Evolutionary conservation across 1,140 invertebrate genomes (phyloP).

Genomic region (Diabrotica virgifera): DNA sequence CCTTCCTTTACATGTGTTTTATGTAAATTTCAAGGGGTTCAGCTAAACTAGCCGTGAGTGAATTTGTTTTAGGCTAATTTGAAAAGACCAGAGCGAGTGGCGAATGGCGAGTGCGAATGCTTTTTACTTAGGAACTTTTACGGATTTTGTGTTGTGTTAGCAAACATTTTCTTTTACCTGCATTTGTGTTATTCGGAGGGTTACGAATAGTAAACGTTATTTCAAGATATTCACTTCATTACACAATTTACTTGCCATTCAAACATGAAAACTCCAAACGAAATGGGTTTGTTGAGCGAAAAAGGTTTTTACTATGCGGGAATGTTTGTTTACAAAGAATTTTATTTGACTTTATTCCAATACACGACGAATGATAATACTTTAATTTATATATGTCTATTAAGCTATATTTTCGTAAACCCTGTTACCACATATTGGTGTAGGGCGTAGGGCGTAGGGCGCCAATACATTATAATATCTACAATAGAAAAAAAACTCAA

Average conservation of each 20-base stretch:
- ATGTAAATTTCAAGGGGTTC: conserved; percentile 29
- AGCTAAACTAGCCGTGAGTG: conserved; percentile 25
- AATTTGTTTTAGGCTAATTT: conserved; percentile 32
- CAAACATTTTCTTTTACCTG: conserved; percentile 20
- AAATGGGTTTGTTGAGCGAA: conserved; percentile 4
- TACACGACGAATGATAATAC: too few relatives aligned
- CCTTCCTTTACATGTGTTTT: conserved; percentile 26
- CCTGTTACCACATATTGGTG: too few relatives aligned
- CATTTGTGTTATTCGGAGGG: conserved; percentile 12
- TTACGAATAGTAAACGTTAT: conserved; percentile 11
- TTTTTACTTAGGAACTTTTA: conserved; percentile 27
- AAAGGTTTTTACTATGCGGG: conserved; percentile 4
- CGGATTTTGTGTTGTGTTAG: conserved; percentile 15
- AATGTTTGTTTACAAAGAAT: not conserved
- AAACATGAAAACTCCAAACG: conserved; percentile 10
- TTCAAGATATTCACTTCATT: conserved; percentile 16
- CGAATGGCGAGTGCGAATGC: conserved; percentile 27
- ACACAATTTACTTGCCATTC: conserved; percentile 8
- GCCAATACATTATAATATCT: too few relatives aligned
- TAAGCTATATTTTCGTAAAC: too few relatives aligned
- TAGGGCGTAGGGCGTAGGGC: too few relatives aligned
- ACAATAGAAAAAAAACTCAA: too few relatives aligned
- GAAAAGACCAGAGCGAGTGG: conserved; percentile 26
- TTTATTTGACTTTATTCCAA: not conserved
- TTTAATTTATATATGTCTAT: too few relatives aligned